Percentiles rank a stretch among this genome's conserved stretches.
These are phyloP conservation scores for Drosophila fungiperda DNA, from an alignment of 2,888 invertebrate species.

Conservation along the genomic window DNA sequence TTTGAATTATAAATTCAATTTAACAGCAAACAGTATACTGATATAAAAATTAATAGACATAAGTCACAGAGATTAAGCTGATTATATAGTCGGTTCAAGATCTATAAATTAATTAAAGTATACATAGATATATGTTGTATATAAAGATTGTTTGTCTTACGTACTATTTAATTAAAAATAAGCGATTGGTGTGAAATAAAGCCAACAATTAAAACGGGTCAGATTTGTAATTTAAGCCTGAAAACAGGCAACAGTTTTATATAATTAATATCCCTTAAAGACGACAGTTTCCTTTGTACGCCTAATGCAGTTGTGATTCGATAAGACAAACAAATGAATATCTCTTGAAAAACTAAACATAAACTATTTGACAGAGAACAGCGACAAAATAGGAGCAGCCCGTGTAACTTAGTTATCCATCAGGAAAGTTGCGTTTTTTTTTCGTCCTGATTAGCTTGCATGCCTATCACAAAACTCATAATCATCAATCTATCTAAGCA, in stretches of 20 bases:
- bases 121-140: neutral
- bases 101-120: neutral
- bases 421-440: conserved; percentile 45
- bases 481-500: conserved; percentile 56
- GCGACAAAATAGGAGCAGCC: neutral
- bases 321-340: neutral
- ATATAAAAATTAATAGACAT: neutral
- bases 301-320: conserved; percentile 8
- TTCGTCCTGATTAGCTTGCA: conserved; percentile 56
- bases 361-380: conserved; percentile 4
- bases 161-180: neutral
- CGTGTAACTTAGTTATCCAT: conserved; percentile 47
- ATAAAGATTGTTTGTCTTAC: neutral
- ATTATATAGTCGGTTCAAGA: neutral
- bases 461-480: conserved; percentile 56
- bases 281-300: neutral
- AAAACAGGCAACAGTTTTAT: neutral
- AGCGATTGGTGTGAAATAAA: neutral
- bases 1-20: neutral
- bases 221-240: neutral
- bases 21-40: neutral
- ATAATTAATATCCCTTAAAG: neutral
- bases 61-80: neutral
- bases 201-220: neutral
- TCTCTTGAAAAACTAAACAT: neutral